These are phyloP conservation scores for Nestor notabilis DNA, from an alignment of 2,113 vertebrate species.

Conservation along the genomic window DNA sequence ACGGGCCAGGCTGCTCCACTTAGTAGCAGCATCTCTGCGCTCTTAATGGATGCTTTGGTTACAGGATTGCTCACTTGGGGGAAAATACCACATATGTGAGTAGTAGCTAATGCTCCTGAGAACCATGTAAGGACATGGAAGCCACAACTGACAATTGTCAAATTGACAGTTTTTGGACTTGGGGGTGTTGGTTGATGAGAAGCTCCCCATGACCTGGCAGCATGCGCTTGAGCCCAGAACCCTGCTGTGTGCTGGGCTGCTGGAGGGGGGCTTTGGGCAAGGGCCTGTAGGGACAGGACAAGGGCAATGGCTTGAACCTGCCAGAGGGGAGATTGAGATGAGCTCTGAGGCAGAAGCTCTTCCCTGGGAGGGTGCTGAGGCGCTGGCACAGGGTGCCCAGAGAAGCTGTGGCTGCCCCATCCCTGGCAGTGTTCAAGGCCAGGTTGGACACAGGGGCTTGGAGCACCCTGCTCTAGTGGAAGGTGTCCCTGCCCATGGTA, in stretches of 20 bases:
- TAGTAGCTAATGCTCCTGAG: background rate
- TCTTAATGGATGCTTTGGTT: background rate
- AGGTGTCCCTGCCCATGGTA: too few species aligned
- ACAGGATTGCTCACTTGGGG: background rate
- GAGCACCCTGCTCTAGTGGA: too few species aligned
- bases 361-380: too few species aligned
- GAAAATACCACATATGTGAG: background rate
- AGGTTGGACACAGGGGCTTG: too few species aligned
- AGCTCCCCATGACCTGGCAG: too few species aligned
- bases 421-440: too few species aligned
- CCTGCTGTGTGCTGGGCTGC: background rate
- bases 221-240: too few species aligned
- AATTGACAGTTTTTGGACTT: too few species aligned
- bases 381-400: too few species aligned
- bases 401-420: too few species aligned
- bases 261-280: background rate
- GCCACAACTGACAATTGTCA: background rate
- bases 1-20: background rate
- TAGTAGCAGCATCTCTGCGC: rapidly evolving
- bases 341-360: too few species aligned
- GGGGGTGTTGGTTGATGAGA: too few species aligned
- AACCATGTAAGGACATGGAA: rapidly evolving
- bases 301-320: background rate
- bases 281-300: background rate
- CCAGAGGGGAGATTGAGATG: background rate